These are phyloP conservation scores for Semnopithecus entellus DNA, from an alignment of 2,113 vertebrate genomes.

Conservation along the genomic window DNA sequence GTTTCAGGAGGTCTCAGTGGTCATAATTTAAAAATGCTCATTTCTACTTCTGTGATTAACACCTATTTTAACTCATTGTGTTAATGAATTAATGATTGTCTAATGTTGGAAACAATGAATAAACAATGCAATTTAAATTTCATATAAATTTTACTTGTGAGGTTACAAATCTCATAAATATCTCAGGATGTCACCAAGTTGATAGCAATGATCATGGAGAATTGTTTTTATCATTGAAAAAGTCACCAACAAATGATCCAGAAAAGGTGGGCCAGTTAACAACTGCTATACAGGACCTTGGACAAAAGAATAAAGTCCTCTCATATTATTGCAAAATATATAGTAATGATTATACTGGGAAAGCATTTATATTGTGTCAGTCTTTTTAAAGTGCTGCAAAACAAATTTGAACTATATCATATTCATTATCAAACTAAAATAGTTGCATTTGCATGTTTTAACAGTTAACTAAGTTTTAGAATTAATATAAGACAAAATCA, in stretches of 20 bases:
- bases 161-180: not conserved
- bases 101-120: not conserved
- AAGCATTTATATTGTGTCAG: not conserved
- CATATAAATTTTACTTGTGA: not conserved
- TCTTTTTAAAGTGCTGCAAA: not conserved
- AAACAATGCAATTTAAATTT: not conserved
- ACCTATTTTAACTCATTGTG: not conserved
- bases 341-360: not conserved
- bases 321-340: not conserved
- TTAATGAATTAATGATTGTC: not conserved
- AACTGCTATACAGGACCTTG: not conserved
- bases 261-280: not conserved
- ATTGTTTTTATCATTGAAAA: not conserved
- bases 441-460: not conserved
- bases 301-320: not conserved
- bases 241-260: not conserved
- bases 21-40: not conserved
- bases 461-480: not conserved
- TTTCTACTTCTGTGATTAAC: not conserved
- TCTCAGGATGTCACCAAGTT: not conserved
- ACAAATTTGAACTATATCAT: not conserved
- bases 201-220: not conserved
- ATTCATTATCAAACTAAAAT: not conserved
- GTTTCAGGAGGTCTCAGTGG: not conserved
- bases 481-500: slow-evolving; percentile 9